Percentiles rank a stretch among this genome's conserved stretches.
These are phyloP conservation scores for Antheraea mylitta DNA, from an alignment of 1,140 invertebrate species.

Conservation along the genomic window DNA sequence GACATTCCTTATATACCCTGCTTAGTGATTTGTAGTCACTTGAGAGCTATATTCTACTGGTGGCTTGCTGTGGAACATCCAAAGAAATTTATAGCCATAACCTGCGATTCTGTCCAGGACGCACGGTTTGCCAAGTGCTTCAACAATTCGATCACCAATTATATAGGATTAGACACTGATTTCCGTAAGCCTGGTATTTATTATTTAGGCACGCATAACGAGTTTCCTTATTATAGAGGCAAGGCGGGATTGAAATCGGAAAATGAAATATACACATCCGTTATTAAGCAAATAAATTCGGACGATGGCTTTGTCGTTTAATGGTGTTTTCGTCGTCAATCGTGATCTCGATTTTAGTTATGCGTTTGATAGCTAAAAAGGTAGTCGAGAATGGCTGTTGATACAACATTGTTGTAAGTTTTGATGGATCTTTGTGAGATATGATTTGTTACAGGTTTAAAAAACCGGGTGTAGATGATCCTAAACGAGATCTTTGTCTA, in stretches of 20 bases:
- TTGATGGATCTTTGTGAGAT: neutral
- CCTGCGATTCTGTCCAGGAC: constrained; percentile 57
- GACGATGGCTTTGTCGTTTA: constrained; percentile 43
- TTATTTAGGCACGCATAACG: constrained; percentile 57
- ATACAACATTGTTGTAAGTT: neutral
- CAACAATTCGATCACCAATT: constrained; percentile 48
- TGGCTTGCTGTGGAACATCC: constrained; percentile 64
- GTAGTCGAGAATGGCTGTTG: neutral
- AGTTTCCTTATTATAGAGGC: constrained; percentile 62
- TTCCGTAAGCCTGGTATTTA: constrained; percentile 57
- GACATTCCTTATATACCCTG: constrained; percentile 63
- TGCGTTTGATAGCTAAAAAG: neutral
- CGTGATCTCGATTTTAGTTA: neutral
- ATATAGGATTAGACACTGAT: constrained; percentile 47
- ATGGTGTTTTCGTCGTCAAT: neutral
- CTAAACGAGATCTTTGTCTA: too few species aligned
- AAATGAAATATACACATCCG: constrained; percentile 53
- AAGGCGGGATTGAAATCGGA: constrained; percentile 55
- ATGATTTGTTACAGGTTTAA: neutral
- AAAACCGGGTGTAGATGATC: neutral
- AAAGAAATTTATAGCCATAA: constrained; percentile 55
- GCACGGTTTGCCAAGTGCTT: constrained; percentile 58
- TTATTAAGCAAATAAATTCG: constrained; percentile 46
- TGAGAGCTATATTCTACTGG: constrained; percentile 55
- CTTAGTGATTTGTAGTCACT: constrained; percentile 58